Evolutionary conservation across 2,113 vertebrate genomes (phyloP).

Genomic region (Esox niger): DNA sequence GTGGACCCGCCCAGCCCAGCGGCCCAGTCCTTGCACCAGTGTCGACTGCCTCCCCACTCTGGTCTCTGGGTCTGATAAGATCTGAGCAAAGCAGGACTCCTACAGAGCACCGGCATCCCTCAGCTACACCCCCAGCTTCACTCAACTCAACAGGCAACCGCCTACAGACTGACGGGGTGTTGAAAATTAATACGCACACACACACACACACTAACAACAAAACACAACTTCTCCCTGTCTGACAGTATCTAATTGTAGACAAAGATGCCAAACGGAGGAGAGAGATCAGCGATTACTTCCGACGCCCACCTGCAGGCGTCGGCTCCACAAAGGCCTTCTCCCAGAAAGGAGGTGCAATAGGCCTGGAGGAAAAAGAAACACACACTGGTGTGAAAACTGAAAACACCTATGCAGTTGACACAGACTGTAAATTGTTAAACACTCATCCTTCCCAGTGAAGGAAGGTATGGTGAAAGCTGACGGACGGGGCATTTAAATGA

Average conservation of each 20-base stretch:
- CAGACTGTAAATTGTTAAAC: conserved; percentile 56
- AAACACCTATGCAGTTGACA: conserved; percentile 3
- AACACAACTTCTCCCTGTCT: conserved; percentile 35
- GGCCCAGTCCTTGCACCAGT: conserved; percentile 39
- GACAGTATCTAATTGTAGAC: conserved; percentile 71
- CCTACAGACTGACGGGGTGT: conserved; percentile 61
- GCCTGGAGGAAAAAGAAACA: conserved; percentile 17
- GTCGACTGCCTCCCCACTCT: conserved; percentile 6
- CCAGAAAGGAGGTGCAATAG: background rate
- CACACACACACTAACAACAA: conserved; percentile 2
- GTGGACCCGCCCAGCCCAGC: conserved; percentile 48
- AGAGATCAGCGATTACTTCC: conserved; percentile 67
- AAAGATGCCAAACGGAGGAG: conserved; percentile 52
- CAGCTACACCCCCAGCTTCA: background rate
- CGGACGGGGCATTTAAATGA: conserved; percentile 63
- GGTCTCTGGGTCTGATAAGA: conserved; percentile 44
- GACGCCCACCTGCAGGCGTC: conserved; percentile 64
- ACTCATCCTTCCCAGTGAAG: conserved; percentile 48
- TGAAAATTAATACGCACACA: conserved; percentile 53
- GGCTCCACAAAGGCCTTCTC: conserved; percentile 63
- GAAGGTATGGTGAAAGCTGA: conserved; percentile 49
- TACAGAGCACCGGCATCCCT: conserved; percentile 21
- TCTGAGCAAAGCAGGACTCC: conserved; percentile 55
- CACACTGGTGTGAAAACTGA: conserved; percentile 15
- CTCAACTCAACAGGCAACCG: conserved; percentile 58